Base-by-base conservation (phyloP, 2,797 vertebrate species). In the Phataginus tetradactyla region DNA sequence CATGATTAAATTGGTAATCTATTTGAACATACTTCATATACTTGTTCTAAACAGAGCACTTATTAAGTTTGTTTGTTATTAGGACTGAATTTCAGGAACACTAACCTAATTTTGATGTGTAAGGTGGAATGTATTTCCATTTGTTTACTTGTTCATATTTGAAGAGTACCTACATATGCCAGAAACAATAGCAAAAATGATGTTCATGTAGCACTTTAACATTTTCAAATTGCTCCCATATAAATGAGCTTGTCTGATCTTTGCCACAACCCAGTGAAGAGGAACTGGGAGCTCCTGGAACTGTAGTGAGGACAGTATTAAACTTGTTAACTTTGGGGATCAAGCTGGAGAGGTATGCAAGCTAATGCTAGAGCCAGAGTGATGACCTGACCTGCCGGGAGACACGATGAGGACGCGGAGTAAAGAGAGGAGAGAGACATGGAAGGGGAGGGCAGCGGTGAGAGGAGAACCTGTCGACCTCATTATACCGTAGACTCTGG, bases 21-120 rank as follows among this genome's bases (percentile, higher is more conserved):
- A 89, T 69, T 59, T 84, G 74, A 78, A 77, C 18, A 57, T 49
- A 78, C 61, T 85, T 85, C 32, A 32, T 13, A 37, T 66, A 71
- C 34, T 95, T 83, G 45, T 87, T 80, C 32, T 77, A 61, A 94
- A 72, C 37, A 49, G 78, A 71, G n/a, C 37, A 92, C 20, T 86
- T 86, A 57, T 79, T 10, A 32, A 32, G 20, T 49, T 53, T 85
- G 5, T 79, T 63, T 49, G 8, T 79, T 63, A 55, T 25, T 10
- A 32, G 17, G 29, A 45, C 34, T 86, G 63, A 84, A 63, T 15
- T 74, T 84, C 27, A 84, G 71, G 20, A 84, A 94, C 37, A 81
- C 21, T 55, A n/a, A 53, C 34, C n/a, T 86, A 13, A 80, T 80
- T 92, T 90, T 79, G 59, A 87, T 71, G 25, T 66, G 3, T 39